Percentiles rank a stretch among this genome's conserved stretches.
Conservation (phyloP, 2,888 invertebrate genomes). For the Zaprionus bogoriensis region DNA sequence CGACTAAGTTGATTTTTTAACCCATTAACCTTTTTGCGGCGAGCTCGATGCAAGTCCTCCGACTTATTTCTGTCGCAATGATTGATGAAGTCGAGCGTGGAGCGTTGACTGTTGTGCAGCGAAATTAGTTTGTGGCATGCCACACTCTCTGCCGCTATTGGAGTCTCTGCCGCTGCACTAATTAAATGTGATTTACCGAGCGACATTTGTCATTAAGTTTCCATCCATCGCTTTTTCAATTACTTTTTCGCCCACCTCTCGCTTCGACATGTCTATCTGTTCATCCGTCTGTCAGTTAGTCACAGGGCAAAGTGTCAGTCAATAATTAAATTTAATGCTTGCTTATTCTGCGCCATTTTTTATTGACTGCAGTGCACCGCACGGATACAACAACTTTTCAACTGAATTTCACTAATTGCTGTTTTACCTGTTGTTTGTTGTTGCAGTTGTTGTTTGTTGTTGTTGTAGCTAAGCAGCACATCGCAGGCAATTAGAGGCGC, state of each 20-base stretch:
- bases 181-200: constrained; percentile 58
- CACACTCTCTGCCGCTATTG: constrained; percentile 9
- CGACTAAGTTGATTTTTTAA: constrained; percentile 59
- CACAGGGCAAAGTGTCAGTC: constrained; percentile 37
- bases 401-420: constrained; percentile 39
- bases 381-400: constrained; percentile 49
- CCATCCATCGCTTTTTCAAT: constrained; percentile 33
- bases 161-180: constrained; percentile 38
- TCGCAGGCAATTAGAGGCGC: constrained; percentile 68
- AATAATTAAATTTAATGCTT: constrained; percentile 57
- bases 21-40: constrained; percentile 66
- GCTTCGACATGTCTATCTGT: constrained; percentile 4
- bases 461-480: constrained; percentile 56
- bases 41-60: constrained; percentile 34
- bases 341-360: constrained; percentile 17
- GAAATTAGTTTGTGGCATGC: constrained; percentile 60
- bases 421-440: constrained; percentile 23
- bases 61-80: constrained; percentile 49
- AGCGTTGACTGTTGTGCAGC: constrained; percentile 22
- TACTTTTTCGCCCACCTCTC: constrained; percentile 7
- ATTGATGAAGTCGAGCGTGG: constrained; percentile 48
- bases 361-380: constrained; percentile 34
- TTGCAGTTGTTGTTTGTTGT: constrained; percentile 23
- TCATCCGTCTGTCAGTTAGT: constrained; percentile 16
- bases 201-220: constrained; percentile 47